Evolutionary conservation across 1,140 invertebrate species (phyloP), one percentile per base, ranked within the genome.

Genomic region (Caenorhabditis inopinata): DNA sequence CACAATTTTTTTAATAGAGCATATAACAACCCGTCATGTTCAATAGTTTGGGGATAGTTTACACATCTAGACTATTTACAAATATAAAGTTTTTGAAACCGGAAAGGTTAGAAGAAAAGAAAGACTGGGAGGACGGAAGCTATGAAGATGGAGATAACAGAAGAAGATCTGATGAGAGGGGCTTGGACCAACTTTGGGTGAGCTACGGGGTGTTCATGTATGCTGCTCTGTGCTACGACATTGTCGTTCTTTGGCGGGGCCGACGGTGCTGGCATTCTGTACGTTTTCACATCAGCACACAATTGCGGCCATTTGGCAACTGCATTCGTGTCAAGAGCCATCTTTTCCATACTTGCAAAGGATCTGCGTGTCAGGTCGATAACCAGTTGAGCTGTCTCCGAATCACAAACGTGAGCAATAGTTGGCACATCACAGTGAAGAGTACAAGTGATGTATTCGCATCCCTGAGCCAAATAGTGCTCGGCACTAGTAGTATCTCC

Each of bases 251-350:
- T 78, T 21, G 76, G 76, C 18, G 76, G 76, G 12, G 51, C 4
- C 11, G 53, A 51, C 25, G 58, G 62, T 1, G 49, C 82, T 32
- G 85, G 87, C 29, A 87, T 62, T 27, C 84, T 11, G 68, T 88
- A 87, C 3, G 84, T 88, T 58, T 85, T 86, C 38, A 87, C 86
- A 74, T 87, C 86, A 27, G 85, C 75, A 73, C 86, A 87, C 45
- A 84, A 68, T 25, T 85, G 51, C 14, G 86, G 86, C 86, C 86
- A 87, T 82, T 85, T 88, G 6, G 83, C 62, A 29, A 87, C 83
- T 25, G 86, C 87, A 21, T 87, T 87, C 18, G 86, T 87, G 74
- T 88, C 86, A 4, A 87, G 74, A 14, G 86, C 87, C 80, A 88
- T 85, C 27, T 78, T 79, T 77, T 87, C 77, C 85, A 87, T 88